A percentile compares a stretch with the other conserved stretches of the same genome.
Conservation (phyloP, 2,113 vertebrate genomes). For the Pelmatolapia mariae region DNA sequence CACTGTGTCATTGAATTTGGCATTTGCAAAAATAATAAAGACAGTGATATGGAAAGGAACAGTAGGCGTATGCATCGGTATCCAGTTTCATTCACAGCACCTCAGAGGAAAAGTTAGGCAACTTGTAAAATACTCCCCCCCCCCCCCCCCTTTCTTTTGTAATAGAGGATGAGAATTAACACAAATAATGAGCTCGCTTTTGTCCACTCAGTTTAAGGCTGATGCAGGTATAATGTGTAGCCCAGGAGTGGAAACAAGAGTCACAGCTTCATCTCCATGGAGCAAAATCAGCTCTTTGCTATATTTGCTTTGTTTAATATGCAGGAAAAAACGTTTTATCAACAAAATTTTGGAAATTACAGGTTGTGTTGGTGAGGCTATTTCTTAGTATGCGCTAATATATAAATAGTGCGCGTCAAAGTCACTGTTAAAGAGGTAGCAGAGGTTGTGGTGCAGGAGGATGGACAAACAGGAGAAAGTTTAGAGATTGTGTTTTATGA, state of each 20-base stretch:
- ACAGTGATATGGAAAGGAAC: not conserved
- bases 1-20: not conserved
- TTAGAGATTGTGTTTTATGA: not conserved
- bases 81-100: not conserved
- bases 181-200: not conserved
- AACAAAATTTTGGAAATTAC: not conserved
- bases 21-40: not conserved
- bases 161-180: not conserved
- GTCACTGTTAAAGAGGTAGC: not conserved
- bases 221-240: not conserved
- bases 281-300: not conserved
- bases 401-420: no score
- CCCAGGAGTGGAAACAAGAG: not conserved
- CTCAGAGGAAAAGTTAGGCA: not conserved
- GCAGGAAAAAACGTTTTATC: not conserved
- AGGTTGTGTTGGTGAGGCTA: not conserved
- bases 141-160: not conserved
- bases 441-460: not conserved
- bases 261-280: not conserved
- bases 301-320: not conserved
- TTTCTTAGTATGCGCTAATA: not conserved
- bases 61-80: not conserved
- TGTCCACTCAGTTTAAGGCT: not conserved
- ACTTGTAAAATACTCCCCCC: not conserved
- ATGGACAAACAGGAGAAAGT: not conserved